Base-by-base conservation (phyloP, 1,140 invertebrate genomes). In the Saccostrea glomerata region DNA sequence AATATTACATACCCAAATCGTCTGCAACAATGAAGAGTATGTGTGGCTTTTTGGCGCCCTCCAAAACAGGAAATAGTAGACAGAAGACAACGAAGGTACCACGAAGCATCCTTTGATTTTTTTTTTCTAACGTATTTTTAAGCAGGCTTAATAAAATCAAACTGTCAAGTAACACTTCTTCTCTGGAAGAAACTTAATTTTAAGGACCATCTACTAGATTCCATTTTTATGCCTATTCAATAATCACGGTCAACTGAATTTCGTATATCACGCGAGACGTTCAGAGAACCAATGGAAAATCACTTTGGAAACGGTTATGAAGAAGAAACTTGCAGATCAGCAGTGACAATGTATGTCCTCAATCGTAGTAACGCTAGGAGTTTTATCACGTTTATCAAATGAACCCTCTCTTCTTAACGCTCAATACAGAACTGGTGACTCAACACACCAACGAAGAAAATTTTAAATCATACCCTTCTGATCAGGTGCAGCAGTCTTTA, bases 11-110 rank as follows among this genome's bases (percentile, higher is more conserved):
- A 87, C 86, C 86, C 36, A 87, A 82, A n/a, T 87, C 86, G 82
- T 87, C 86, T n/a, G 86, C 86, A 17, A 87, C 77, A 25, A 87
- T 87, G 77, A 84, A 87, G 82, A 87, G 56, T 17, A 87, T 87
- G 54, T 87, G 86, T 47, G 86, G 54, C 54, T 25, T 77, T 77
- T 77, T 77, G 25, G 25, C 70, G 15, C 70, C 25, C 15, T 77
- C 70, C 25, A 36, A 12, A 77, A 17, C 23, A 36, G 70, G 30
- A 77, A 77, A 15, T 36, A 77, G 70, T 2, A 77, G 2, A 77
- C 70, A 77, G 23, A 77, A 36, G 25, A 12, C 70, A 12, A 77
- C 13, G 15, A 77, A 30, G 25, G 13, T 36, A 13, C 23, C 2
- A 17, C 70, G 11, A 25, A 30, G 30, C 70, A 36, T 77, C 23